These are phyloP conservation scores for Spheniscus humboldti DNA, from an alignment of 2,797 vertebrate species.

Conservation along the genomic window DNA sequence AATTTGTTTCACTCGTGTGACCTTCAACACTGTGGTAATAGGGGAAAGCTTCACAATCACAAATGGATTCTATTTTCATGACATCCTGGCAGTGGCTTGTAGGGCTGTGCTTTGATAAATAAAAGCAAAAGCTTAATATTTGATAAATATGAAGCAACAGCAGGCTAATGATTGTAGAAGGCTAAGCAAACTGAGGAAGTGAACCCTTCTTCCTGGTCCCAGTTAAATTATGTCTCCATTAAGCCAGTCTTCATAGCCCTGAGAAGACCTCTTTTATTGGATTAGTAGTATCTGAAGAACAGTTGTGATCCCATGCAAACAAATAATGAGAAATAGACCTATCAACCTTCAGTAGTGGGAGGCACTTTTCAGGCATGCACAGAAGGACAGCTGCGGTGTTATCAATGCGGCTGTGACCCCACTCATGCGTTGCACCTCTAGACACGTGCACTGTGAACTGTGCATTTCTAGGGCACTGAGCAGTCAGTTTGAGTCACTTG, in stretches of 20 bases:
- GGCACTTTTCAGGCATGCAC: background rate
- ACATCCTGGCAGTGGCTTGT: background rate
- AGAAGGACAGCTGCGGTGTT: background rate
- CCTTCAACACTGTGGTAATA: slow-evolving; percentile 19
- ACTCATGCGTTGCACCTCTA: background rate
- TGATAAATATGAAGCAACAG: background rate
- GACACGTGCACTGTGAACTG: background rate
- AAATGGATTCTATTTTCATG: background rate
- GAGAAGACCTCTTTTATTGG: background rate
- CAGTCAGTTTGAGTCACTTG: background rate
- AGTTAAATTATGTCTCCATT: background rate
- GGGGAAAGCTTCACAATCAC: background rate
- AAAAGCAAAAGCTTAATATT: background rate
- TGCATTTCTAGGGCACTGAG: background rate
- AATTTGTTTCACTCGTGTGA: background rate
- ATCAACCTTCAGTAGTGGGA: background rate
- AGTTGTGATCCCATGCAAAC: background rate
- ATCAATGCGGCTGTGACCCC: background rate
- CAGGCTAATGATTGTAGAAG: background rate
- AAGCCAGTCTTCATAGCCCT: background rate
- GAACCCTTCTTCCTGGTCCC: background rate
- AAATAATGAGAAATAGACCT: background rate
- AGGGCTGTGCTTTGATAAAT: background rate
- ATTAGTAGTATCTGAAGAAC: background rate
- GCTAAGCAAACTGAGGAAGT: background rate